These are phyloP conservation scores for Pammene fasciana DNA, from an alignment of 2,888 invertebrate species.

Conservation along the genomic window DNA sequence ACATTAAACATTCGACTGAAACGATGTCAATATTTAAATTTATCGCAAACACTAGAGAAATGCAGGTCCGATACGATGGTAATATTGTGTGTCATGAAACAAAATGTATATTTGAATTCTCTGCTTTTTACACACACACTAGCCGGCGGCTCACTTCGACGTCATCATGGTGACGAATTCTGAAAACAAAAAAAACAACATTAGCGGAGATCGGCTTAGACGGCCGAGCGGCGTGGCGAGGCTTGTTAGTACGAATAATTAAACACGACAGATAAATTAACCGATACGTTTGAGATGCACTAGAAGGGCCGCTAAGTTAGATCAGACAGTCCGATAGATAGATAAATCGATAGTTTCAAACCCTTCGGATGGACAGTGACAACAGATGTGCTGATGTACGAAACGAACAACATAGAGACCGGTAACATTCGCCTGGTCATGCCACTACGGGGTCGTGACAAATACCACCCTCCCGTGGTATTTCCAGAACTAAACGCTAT, in stretches of 20 bases:
- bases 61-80: constrained; percentile 85
- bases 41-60: constrained; percentile 85
- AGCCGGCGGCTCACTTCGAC: constrained; percentile 96
- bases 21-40: constrained; percentile 81
- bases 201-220: constrained; percentile 46
- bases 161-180: constrained; percentile 99
- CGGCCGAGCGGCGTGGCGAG: constrained; percentile 11
- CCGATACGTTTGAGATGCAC: constrained; percentile 74
- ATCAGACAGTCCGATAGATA: constrained; percentile 62
- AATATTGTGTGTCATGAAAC: constrained; percentile 85
- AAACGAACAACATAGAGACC: constrained; percentile 57
- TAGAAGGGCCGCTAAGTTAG: constrained; percentile 66
- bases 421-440: constrained; percentile 64
- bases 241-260: constrained; percentile 59
- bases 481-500: constrained; percentile 68
- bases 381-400: constrained; percentile 52
- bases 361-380: constrained; percentile 30
- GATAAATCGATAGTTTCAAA: constrained; percentile 49
- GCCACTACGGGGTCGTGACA: constrained; percentile 76
- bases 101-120: constrained; percentile 86
- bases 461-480: constrained; percentile 81
- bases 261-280: constrained; percentile 65
- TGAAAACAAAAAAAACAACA: constrained; percentile 82
- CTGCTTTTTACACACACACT: constrained; percentile 84
- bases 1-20: constrained; percentile 76